Base-by-base conservation (phyloP, 2,888 invertebrate species). In the Aphidius colemani region DNA sequence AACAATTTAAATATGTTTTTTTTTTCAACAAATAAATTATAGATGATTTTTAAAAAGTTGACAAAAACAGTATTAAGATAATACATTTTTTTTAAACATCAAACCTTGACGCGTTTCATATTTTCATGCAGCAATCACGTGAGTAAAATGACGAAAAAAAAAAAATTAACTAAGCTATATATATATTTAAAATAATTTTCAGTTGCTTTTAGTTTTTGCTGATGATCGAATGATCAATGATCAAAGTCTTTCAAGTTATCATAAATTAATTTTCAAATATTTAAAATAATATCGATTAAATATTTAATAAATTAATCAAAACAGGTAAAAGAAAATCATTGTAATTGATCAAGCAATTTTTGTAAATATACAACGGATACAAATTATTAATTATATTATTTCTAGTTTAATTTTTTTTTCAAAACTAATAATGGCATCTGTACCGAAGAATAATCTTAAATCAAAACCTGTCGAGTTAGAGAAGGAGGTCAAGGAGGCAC, bases 401-500 rank as follows among this genome's bases (percentile, higher is more conserved):
- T 30, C n/a, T n/a, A 39, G 10, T 39, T 9, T n/a, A 9, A 7
- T n/a, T 40, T 13, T 46, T 46, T 57, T 57, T 13, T 10, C 3
- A n/a, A 11, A 46, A 11, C 39, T 57, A 7, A 45, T 10, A 30
- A 60, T 64, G 60, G 56, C 64, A 50, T 60, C 60, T 1, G 9
- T 11, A 7, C 7, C 10, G 13, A 56, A 10, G n/a, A 55, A 18
- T 49, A 46, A 18, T 18, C 13, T 18, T 18, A 18, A 18, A 18
- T 18, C 13, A 18, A 18, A 58, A 58, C 58, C 59, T 43, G 49
- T 41, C 43, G 49, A 43, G 13, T 7, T 30, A 3, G 41, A 60
- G 50, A 64, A 61, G 40, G 60, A 64, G 64, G 64, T 60, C 64
- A 64, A 64, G 64, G 64, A 64, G 64, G 64, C 11, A 40, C 53